Conservation (phyloP, 2,797 vertebrate species). For the Tragopan temminckii region DNA sequence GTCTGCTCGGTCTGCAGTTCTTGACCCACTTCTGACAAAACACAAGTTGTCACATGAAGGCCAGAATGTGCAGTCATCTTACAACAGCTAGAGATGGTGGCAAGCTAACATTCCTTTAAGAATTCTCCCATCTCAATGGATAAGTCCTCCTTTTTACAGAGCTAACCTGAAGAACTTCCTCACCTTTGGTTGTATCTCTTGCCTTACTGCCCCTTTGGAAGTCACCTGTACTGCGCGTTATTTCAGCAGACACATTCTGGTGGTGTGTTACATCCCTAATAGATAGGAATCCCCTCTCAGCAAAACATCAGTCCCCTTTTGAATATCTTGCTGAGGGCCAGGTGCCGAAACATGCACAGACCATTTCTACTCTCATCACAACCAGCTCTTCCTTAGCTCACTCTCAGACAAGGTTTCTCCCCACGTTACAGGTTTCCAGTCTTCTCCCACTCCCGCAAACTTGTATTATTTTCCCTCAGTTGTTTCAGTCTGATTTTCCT, state of each 20-base stretch:
- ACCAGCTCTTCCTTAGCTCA: not conserved
- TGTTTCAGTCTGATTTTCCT: not conserved
- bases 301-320: not conserved
- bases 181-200: not conserved
- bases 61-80: not conserved
- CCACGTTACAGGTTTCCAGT: not conserved
- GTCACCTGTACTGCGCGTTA: not conserved
- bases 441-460: not conserved
- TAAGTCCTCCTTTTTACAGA: not conserved
- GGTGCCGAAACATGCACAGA: not conserved
- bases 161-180: not conserved
- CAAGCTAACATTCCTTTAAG: not conserved
- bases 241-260: not conserved
- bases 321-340: not conserved
- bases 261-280: not conserved
- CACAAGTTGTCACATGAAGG: not conserved
- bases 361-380: not conserved
- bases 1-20: not conserved
- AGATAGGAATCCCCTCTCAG: not conserved
- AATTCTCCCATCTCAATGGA: not conserved
- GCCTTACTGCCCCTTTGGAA: not conserved
- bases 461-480: not conserved
- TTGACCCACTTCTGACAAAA: not conserved
- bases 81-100: not conserved
- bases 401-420: not conserved